Evolutionary conservation across 2,113 vertebrate genomes (phyloP).

Genomic region (Prunella himalayana): DNA sequence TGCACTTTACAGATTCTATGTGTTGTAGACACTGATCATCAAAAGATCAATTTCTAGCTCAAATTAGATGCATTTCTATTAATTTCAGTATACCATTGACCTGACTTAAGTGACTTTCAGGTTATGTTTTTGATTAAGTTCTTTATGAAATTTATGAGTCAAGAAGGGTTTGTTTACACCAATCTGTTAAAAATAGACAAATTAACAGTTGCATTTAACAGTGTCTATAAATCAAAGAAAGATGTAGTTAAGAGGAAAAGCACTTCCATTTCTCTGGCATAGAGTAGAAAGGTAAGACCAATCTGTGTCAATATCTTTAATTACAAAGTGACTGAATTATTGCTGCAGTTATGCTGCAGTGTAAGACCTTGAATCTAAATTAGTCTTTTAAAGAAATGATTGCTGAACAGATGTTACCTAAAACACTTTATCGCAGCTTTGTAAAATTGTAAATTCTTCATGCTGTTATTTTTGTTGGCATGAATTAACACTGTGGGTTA

Average conservation of each 20-base stretch:
- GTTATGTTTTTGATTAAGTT: background rate
- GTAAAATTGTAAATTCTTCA: conserved; percentile 71
- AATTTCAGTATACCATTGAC: background rate
- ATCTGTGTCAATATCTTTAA: conserved; percentile 70
- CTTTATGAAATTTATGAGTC: background rate
- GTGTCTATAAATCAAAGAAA: conserved; percentile 48
- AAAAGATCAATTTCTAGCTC: background rate
- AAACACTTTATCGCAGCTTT: conserved; percentile 66
- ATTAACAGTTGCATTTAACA: conserved; percentile 23
- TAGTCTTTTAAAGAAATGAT: conserved; percentile 70
- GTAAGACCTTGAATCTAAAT: conserved; percentile 71
- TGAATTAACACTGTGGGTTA: conserved; percentile 70
- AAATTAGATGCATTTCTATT: background rate
- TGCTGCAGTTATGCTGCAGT: conserved; percentile 56
- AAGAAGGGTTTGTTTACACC: conserved; percentile 2
- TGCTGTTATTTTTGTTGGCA: conserved; percentile 74
- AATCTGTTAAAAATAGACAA: conserved; percentile 21
- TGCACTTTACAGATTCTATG: background rate
- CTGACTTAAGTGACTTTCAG: background rate
- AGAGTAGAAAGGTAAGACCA: conserved; percentile 30
- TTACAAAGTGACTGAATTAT: conserved; percentile 72
- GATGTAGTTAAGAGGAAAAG: conserved; percentile 36
- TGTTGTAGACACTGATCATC: background rate
- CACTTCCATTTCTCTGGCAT: conserved; percentile 5
- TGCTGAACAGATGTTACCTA: conserved; percentile 74